Conservation (phyloP, 2,113 vertebrate species). For the Anhinga rufa region DNA sequence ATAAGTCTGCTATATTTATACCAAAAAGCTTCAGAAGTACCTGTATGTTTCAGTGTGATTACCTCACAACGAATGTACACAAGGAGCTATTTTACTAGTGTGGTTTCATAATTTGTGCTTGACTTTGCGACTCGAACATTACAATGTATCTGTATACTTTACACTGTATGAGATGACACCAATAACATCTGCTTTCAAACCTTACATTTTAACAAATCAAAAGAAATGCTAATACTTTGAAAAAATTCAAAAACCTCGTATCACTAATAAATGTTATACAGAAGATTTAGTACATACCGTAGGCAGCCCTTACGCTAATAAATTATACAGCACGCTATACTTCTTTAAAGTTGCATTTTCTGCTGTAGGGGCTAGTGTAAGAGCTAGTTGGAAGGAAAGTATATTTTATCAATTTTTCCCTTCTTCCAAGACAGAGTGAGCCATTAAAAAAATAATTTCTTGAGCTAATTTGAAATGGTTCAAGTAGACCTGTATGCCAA, state of each 20-base stretch:
- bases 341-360: conserved; percentile 2
- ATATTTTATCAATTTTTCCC: background rate
- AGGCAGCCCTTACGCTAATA: background rate
- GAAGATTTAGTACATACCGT: background rate
- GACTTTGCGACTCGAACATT: background rate
- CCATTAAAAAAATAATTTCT: background rate
- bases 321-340: background rate
- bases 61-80: background rate
- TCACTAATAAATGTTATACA: background rate
- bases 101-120: background rate
- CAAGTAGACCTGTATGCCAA: background rate
- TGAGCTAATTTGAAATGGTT: conserved; percentile 14
- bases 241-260: background rate
- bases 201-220: background rate
- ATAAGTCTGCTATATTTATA: background rate
- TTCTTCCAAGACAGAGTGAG: background rate
- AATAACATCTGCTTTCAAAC: background rate
- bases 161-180: background rate
- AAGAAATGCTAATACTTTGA: background rate
- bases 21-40: background rate
- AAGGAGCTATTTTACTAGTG: background rate
- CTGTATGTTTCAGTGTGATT: background rate
- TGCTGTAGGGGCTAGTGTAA: background rate
- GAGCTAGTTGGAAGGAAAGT: background rate
- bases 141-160: background rate